Conservation (phyloP, 1,140 invertebrate species). For the Drosophila persimilis region DNA sequence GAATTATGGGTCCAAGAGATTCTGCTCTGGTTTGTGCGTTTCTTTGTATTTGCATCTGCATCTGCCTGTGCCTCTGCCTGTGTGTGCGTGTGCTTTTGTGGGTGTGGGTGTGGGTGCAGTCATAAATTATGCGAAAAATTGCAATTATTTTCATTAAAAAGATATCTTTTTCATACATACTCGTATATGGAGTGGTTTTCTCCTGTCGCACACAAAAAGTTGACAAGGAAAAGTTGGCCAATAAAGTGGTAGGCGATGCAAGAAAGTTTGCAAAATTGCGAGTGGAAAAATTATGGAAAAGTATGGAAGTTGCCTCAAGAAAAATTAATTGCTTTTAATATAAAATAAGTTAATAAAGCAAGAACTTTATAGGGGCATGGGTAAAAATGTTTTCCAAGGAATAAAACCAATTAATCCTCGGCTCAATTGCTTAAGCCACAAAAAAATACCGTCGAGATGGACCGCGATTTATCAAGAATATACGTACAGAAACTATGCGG, state of each 20-base stretch:
- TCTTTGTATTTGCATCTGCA: too few relatives aligned
- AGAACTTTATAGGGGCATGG: neutral
- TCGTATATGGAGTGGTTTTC: conserved; percentile 5
- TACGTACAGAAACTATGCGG: too few relatives aligned
- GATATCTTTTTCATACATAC: conserved; percentile 23
- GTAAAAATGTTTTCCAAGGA: too few relatives aligned
- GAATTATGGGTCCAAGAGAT: conserved; percentile 36
- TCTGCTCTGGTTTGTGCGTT: conserved; percentile 15
- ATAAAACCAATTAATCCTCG: too few relatives aligned
- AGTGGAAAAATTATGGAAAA: neutral
- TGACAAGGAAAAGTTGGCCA: neutral
- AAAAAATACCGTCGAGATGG: too few relatives aligned
- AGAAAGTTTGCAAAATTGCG: conserved; percentile 15
- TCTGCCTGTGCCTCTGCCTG: conserved; percentile 32
- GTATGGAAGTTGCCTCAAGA: neutral
- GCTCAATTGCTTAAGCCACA: too few relatives aligned
- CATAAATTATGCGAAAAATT: conserved; percentile 75
- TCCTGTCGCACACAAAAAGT: conserved; percentile 25
- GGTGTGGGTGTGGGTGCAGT: conserved; percentile 36
- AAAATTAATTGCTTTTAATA: conserved; percentile 2
- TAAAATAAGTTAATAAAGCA: neutral
- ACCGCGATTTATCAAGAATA: too few relatives aligned
- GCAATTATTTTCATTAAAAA: conserved; percentile 76
- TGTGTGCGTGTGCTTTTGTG: conserved; percentile 24
- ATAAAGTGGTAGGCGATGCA: neutral